Conservation (phyloP, 23 tunicate genomes). For the Ciona savignyi region DNA sequence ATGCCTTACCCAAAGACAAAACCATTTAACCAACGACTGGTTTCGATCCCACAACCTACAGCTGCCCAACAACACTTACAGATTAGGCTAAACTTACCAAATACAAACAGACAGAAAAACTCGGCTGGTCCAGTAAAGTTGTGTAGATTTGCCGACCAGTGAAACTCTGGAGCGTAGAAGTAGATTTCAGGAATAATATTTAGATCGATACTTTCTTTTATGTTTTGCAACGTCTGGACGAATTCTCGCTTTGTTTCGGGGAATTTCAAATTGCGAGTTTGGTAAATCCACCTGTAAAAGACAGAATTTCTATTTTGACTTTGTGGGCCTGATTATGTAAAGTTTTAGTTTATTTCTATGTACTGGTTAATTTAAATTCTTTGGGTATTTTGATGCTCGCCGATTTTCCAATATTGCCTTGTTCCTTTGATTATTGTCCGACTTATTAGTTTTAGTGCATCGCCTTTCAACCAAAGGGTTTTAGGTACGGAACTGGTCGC, state of each 20-base stretch:
- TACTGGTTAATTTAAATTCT: too few relatives aligned
- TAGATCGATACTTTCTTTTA: background rate
- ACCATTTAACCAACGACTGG: too few relatives aligned
- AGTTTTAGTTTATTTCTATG: background rate
- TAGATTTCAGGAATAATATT: background rate
- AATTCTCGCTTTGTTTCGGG: conserved; percentile 16
- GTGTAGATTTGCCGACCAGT: background rate
- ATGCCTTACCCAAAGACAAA: too few relatives aligned
- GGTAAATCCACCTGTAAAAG: conserved; percentile 20
- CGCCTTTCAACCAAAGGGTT: too few relatives aligned
- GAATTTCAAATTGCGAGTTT: conserved; percentile 5
- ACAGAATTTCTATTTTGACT: background rate
- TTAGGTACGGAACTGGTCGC: too few relatives aligned
- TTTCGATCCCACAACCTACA: too few relatives aligned
- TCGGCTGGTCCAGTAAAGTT: background rate
- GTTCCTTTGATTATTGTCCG: too few relatives aligned
- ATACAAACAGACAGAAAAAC: background rate
- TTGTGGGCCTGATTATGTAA: too few relatives aligned
- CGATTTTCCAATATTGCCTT: too few relatives aligned
- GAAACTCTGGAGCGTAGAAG: background rate
- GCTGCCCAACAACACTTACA: too few relatives aligned
- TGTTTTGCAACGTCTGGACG: conserved; percentile 1
- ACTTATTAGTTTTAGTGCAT: too few relatives aligned
- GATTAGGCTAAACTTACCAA: background rate
- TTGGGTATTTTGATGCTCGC: too few relatives aligned